Percentiles rank a stretch among this genome's conserved stretches.
Conservation (phyloP, 2,113 vertebrate genomes). For the Boleophthalmus pectinirostris region DNA sequence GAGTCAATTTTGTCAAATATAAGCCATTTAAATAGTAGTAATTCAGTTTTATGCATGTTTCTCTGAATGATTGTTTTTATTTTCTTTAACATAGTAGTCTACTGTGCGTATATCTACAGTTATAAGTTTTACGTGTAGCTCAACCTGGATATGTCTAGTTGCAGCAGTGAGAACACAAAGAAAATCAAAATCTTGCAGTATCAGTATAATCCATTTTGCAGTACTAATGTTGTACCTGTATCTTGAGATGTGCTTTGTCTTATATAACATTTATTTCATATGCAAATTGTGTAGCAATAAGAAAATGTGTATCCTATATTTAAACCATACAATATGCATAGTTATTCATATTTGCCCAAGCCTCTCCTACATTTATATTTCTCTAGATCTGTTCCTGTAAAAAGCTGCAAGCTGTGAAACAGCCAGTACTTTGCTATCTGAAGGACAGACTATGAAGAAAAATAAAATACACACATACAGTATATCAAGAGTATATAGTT, state of each 20-base stretch:
- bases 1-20: no score
- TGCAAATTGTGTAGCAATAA: neutral
- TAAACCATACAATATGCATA: slow-evolving; percentile 6
- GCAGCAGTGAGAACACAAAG: neutral
- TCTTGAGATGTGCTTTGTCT: neutral
- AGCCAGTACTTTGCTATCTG: slow-evolving; percentile 46
- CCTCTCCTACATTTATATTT: slow-evolving; percentile 3
- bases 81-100: no score
- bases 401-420: slow-evolving; percentile 28
- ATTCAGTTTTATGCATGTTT: neutral
- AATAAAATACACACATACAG: slow-evolving; percentile 27
- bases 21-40: no score
- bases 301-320: neutral
- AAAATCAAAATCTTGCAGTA: neutral
- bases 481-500: neutral
- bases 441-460: slow-evolving; percentile 40
- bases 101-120: neutral
- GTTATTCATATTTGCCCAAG: slow-evolving; percentile 13
- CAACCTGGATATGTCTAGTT: neutral
- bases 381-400: slow-evolving; percentile 12
- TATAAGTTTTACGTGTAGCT: neutral
- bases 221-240: neutral
- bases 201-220: neutral
- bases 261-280: neutral
- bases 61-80: no score